Conservation (phyloP, 2,797 vertebrate species). For the Oreochromis grahami region DNA sequence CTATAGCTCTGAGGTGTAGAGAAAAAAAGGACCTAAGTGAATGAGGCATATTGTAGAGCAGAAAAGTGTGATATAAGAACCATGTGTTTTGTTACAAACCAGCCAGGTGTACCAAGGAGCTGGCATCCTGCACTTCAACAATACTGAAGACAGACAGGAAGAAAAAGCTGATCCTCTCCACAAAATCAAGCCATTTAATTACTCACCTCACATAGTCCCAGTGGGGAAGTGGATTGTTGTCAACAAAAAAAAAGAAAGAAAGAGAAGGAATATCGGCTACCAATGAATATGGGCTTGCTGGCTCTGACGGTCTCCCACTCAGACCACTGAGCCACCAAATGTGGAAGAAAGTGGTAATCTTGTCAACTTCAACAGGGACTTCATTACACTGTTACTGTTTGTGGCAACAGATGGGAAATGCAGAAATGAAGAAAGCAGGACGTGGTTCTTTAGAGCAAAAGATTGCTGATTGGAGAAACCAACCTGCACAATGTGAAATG, state of each 20-base stretch:
- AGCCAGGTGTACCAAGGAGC: neutral
- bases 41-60: rapidly evolving
- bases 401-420: neutral
- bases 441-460: neutral
- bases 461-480: neutral
- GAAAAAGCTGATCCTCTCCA: neutral
- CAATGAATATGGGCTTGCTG: neutral
- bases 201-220: neutral
- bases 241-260: neutral
- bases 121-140: neutral
- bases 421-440: neutral
- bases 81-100: neutral
- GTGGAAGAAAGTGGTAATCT: neutral
- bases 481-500: neutral
- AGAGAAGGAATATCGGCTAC: neutral
- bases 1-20: neutral
- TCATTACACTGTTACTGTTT: neutral
- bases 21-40: neutral
- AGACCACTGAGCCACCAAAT: neutral
- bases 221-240: neutral
- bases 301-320: neutral
- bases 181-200: neutral
- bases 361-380: neutral
- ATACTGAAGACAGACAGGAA: neutral
- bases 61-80: neutral